A percentile compares a stretch with the other conserved stretches of the same genome.
Conservation (phyloP, 2,113 vertebrate genomes). For the Plecotus auritus region DNA sequence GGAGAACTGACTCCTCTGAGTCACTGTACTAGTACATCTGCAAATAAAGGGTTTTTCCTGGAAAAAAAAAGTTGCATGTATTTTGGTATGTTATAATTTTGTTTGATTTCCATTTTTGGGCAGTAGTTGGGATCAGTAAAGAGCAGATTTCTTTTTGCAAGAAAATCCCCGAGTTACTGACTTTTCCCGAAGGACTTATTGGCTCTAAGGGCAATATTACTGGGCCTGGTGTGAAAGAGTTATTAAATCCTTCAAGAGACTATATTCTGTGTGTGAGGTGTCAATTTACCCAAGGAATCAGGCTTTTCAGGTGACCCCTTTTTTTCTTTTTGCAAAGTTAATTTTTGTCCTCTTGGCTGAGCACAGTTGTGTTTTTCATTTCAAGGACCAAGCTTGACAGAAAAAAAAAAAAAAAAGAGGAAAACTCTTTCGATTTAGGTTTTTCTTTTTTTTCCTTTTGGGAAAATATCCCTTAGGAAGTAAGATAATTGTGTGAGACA, state of each 20-base stretch:
- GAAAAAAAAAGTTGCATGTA: not conserved
- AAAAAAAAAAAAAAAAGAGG: not conserved
- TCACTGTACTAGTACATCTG: too few species aligned
- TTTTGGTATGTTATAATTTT: not conserved
- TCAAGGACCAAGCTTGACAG: not conserved
- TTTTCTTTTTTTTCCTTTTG: not conserved
- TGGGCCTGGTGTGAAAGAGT: not conserved
- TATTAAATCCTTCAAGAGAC: not conserved
- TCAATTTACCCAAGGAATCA: not conserved
- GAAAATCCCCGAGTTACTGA: not conserved
- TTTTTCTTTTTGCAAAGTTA: not conserved
- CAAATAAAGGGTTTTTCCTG: too few species aligned
- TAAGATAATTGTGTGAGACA: not conserved
- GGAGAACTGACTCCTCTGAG: too few species aligned
- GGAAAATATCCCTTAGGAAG: not conserved
- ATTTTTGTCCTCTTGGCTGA: not conserved
- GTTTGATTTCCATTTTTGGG: not conserved
- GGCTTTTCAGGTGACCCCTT: not conserved
- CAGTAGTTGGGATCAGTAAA: not conserved
- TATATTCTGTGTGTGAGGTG: not conserved
- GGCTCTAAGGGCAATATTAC: not conserved
- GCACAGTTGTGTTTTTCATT: constrained; percentile 6
- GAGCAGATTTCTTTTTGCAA: not conserved
- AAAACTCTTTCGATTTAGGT: not conserved
- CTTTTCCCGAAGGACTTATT: not conserved